Conservation (phyloP, 2,113 vertebrate species). For the Pteruthius melanotis region DNA sequence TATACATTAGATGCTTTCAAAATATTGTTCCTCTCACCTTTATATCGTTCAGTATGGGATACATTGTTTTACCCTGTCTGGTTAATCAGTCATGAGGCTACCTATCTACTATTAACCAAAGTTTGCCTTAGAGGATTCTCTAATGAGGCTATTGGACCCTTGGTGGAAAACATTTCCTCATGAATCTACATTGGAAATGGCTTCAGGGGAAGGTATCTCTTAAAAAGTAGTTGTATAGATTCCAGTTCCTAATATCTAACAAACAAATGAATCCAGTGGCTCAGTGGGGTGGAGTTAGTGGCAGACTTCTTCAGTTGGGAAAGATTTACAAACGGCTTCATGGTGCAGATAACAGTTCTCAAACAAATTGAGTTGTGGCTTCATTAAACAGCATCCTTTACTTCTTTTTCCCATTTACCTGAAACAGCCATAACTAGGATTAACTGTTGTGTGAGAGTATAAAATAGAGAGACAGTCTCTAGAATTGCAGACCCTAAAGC, state of each 20-base stretch:
- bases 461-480: background rate
- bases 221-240: background rate
- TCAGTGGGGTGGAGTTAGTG: background rate
- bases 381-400: conserved; percentile 9
- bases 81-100: background rate
- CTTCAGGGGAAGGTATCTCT: background rate
- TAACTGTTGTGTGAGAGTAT: background rate
- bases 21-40: background rate
- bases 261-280: background rate
- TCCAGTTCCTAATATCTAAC: background rate
- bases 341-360: background rate
- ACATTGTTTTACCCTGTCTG: background rate
- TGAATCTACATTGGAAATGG: background rate
- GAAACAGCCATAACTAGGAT: conserved; percentile 12
- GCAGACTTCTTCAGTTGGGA: background rate
- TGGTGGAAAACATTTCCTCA: background rate
- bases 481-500: conserved; percentile 15
- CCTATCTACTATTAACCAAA: background rate
- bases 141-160: background rate
- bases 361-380: background rate
- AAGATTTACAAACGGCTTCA: background rate
- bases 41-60: background rate
- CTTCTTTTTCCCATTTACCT: conserved; percentile 1
- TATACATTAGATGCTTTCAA: background rate
- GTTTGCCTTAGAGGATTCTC: background rate